phyloP scores from a whole-genome alignment of 2,888 invertebrate genomes.

The Cyaniris semiargus region DNA sequence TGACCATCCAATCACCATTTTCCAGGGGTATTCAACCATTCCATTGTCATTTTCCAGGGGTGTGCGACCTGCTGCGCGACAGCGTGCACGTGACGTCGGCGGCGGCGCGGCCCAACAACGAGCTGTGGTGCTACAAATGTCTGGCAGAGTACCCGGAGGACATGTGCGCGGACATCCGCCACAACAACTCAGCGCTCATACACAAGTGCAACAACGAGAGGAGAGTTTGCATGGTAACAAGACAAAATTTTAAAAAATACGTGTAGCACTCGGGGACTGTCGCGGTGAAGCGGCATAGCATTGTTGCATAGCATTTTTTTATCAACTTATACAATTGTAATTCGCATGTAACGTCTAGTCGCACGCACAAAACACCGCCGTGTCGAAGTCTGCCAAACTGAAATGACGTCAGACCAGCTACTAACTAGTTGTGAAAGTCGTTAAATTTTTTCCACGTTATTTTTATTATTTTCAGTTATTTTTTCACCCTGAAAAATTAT shows the following conservation, averaged over 20 bases:
- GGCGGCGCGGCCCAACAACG: slow-evolving; percentile 88
- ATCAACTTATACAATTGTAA: too few relatives aligned
- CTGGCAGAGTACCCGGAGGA: slow-evolving; percentile 88
- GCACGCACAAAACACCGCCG: too few relatives aligned
- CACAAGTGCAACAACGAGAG: slow-evolving; percentile 89
- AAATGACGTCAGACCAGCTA: too few relatives aligned
- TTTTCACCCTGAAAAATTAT: too few relatives aligned
- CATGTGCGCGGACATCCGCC: slow-evolving; percentile 83
- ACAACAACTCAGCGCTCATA: slow-evolving; percentile 81
- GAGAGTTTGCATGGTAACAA: slow-evolving; percentile 88
- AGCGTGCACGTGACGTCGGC: slow-evolving; percentile 89
- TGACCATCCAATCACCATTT: not conserved
- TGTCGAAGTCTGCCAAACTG: too few relatives aligned
- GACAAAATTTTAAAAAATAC: too few relatives aligned
- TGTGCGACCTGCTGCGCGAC: slow-evolving; percentile 74
- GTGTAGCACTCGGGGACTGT: not conserved
- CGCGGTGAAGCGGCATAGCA: not conserved
- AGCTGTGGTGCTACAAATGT: slow-evolving; percentile 91
- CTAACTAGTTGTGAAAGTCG: too few relatives aligned
- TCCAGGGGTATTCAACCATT: not conserved
- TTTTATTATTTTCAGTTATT: too few relatives aligned
- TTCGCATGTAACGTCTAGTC: too few relatives aligned
- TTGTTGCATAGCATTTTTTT: too few relatives aligned
- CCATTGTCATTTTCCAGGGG: slow-evolving; percentile 49
- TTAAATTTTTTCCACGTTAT: too few relatives aligned